Conservation (phyloP, 2,113 vertebrate species). For the Anhinga anhinga region DNA sequence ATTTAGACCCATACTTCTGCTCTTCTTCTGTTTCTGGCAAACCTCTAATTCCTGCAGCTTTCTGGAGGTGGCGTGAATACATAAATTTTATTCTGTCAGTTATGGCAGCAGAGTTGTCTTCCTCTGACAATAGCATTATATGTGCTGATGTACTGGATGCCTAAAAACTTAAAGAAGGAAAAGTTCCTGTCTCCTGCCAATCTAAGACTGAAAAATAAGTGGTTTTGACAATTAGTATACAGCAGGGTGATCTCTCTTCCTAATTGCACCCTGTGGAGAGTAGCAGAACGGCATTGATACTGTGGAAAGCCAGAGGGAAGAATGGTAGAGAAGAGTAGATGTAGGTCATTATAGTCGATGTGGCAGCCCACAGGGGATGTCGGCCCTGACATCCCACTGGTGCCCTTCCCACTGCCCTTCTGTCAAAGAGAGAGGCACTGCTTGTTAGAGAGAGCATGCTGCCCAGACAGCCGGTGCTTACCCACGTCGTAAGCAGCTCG, state of each 20-base stretch:
- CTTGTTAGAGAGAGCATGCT: not conserved
- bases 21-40: not conserved
- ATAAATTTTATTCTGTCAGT: not conserved
- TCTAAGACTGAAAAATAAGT: not conserved
- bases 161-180: not conserved
- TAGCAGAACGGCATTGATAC: not conserved
- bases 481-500: not conserved
- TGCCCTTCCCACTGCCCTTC: not conserved
- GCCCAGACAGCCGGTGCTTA: not conserved
- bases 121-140: not conserved
- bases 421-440: not conserved
- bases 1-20: not conserved
- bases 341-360: conserved; percentile 34
- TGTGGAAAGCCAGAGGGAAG: not conserved
- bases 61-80: not conserved
- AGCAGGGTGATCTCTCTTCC: not conserved
- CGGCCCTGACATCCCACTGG: not conserved
- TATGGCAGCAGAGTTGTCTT: not conserved
- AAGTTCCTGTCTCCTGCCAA: not conserved
- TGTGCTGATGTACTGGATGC: not conserved
- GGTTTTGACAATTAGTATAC: not conserved
- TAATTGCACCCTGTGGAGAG: not conserved
- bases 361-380: conserved; percentile 11
- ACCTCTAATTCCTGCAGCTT: not conserved
- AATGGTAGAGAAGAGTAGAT: not conserved